Evolutionary conservation across 2,113 vertebrate genomes (phyloP).

Genomic region (Charina bottae): DNA sequence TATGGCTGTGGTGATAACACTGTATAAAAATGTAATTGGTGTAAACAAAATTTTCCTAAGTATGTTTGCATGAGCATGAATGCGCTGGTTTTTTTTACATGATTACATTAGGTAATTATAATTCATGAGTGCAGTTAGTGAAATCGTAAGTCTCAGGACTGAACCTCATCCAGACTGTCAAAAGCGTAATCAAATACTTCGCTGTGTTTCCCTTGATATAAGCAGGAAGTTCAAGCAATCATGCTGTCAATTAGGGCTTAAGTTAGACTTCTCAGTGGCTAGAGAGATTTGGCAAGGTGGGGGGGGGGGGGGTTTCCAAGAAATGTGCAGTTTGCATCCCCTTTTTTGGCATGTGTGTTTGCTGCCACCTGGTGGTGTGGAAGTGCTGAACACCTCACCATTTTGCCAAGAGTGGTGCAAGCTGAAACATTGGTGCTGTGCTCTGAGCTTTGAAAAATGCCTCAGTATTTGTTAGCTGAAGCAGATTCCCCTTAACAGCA

Average conservation of each 20-base stretch:
- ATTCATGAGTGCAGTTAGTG: constrained; percentile 52
- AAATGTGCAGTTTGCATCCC: not conserved
- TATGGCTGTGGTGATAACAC: constrained; percentile 22
- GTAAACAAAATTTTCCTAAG: constrained; percentile 59
- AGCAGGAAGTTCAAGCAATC: constrained; percentile 73
- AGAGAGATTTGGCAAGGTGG: constrained; percentile 31
- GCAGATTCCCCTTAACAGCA: constrained; percentile 31
- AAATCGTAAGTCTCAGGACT: constrained; percentile 55
- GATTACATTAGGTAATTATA: constrained; percentile 46
- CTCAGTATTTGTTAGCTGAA: not conserved
- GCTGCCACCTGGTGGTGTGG: constrained; percentile 90
- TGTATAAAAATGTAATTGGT: constrained; percentile 42
- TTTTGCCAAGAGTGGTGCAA: not conserved
- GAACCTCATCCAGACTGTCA: constrained; percentile 64
- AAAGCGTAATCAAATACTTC: constrained; percentile 69
- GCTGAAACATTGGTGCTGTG: not conserved
- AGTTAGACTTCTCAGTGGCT: constrained; percentile 60
- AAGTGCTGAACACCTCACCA: not conserved
- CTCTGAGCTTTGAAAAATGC: constrained; percentile 4
- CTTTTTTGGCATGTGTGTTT: constrained; percentile 77
- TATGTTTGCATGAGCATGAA: constrained; percentile 49
- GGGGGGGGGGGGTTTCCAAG: not conserved
- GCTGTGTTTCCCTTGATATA: constrained; percentile 69
- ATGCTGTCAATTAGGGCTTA: constrained; percentile 72
- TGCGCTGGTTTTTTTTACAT: constrained; percentile 31